Evolutionary conservation across 2,113 vertebrate species (phyloP).

Genomic region (Neogale vison): DNA sequence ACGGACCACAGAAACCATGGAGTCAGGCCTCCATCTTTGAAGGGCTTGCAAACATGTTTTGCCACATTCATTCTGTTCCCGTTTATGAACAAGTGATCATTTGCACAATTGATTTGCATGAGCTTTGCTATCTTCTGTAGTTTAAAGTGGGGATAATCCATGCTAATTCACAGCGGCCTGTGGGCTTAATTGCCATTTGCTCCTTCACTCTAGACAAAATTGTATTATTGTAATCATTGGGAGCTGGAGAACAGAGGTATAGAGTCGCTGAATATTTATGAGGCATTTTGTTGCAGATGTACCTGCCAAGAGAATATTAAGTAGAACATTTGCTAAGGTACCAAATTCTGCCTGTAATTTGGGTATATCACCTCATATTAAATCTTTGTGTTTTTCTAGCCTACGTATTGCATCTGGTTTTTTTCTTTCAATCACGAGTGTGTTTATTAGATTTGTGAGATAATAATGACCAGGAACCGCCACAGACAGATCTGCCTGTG

Average conservation of each 20-base stretch:
- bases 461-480: slow-evolving; percentile 62
- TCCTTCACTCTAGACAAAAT: slow-evolving; percentile 65
- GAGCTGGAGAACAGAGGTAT: slow-evolving; percentile 64
- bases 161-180: slow-evolving; percentile 42
- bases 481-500: slow-evolving; percentile 48
- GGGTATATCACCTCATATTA: slow-evolving; percentile 73
- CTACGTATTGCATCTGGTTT: slow-evolving; percentile 54
- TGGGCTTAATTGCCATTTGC: slow-evolving; percentile 66
- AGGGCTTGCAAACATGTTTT: neutral
- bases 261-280: slow-evolving; percentile 75
- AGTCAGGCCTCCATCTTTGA: neutral
- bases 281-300: slow-evolving; percentile 63
- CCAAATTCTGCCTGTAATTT: slow-evolving; percentile 70
- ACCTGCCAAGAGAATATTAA: slow-evolving; percentile 77
- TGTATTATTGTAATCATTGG: slow-evolving; percentile 64
- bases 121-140: slow-evolving; percentile 37
- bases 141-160: slow-evolving; percentile 49
- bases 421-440: slow-evolving; percentile 56
- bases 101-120: slow-evolving; percentile 37
- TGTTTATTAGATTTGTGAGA: slow-evolving; percentile 66
- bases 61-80: neutral
- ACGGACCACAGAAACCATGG: neutral
- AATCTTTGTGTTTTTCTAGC: slow-evolving; percentile 61
- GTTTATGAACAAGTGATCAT: slow-evolving; percentile 43
- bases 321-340: slow-evolving; percentile 67